Conservation (phyloP, 2,113 vertebrate genomes). For the Oncorhynchus kisutch region DNA sequence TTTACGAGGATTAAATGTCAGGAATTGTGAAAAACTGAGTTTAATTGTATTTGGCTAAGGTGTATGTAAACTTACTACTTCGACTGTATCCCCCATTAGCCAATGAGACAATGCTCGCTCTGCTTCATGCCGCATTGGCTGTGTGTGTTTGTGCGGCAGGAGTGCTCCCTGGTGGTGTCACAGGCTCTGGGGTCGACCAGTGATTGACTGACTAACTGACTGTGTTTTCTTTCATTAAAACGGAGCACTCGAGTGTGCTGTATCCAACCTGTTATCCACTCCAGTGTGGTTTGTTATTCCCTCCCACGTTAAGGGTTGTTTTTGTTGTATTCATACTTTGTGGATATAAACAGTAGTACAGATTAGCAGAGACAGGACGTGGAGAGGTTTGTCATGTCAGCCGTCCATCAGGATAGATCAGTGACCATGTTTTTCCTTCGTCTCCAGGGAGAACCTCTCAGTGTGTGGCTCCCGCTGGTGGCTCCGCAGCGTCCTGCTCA, state of each 20-base stretch:
- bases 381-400: neutral
- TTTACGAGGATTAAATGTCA: too few species aligned
- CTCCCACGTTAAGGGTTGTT: neutral
- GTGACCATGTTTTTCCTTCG: neutral
- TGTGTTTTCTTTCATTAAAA: slow-evolving; percentile 47
- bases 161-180: neutral
- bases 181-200: too few species aligned
- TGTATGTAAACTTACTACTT: too few species aligned
- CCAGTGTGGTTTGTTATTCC: slow-evolving; percentile 7
- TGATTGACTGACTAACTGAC: slow-evolving; percentile 1
- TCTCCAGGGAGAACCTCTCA: slow-evolving; percentile 90
- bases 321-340: neutral
- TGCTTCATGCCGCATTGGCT: slow-evolving; percentile 27
- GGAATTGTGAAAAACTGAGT: too few species aligned
- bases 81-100: too few species aligned
- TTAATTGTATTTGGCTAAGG: too few species aligned
- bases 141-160: slow-evolving; percentile 13
- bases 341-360: neutral
- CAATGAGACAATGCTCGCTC: neutral
- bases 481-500: slow-evolving; percentile 87
- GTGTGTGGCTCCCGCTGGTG: slow-evolving; percentile 89
- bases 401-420: neutral
- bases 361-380: neutral
- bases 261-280: slow-evolving; percentile 32
- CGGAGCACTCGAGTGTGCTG: slow-evolving; percentile 36